Percentiles rank a stretch among this genome's conserved stretches.
Evolutionary conservation across 2,888 invertebrate species (phyloP).

Genomic region (Melinaea marsaeus): DNA sequence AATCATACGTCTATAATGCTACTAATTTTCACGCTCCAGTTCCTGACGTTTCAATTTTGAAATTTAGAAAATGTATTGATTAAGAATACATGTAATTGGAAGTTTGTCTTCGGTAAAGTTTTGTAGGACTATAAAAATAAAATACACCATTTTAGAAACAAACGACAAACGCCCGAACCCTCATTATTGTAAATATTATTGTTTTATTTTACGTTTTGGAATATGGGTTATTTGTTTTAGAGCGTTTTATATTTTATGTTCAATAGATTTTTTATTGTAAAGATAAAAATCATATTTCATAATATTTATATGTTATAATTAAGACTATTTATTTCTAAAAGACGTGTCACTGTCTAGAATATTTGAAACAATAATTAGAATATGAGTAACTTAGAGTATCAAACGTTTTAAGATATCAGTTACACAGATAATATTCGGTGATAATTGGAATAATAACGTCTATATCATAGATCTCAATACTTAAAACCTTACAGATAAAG

Average conservation of each 20-base stretch:
- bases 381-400: not conserved
- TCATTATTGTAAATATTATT: constrained; percentile 87
- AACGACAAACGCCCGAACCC: constrained; percentile 80
- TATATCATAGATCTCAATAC: not conserved
- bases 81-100: not conserved
- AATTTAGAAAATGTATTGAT: not conserved
- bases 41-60: constrained; percentile 2
- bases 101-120: no score
- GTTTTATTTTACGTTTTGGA: constrained; percentile 72
- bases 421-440: not conserved
- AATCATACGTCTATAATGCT: constrained; percentile 15
- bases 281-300: no score
- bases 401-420: no score
- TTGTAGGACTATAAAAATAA: no score
- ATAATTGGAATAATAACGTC: not conserved
- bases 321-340: no score
- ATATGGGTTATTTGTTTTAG: not conserved
- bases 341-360: not conserved
- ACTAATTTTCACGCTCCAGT: not conserved
- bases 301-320: no score
- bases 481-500: not conserved
- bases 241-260: no score
- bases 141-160: no score
- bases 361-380: not conserved
- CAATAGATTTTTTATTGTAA: no score